Percentiles rank a stretch among this genome's conserved stretches.
Conservation (phyloP, 1,140 invertebrate genomes). For the Wasmannia auropunctata region DNA sequence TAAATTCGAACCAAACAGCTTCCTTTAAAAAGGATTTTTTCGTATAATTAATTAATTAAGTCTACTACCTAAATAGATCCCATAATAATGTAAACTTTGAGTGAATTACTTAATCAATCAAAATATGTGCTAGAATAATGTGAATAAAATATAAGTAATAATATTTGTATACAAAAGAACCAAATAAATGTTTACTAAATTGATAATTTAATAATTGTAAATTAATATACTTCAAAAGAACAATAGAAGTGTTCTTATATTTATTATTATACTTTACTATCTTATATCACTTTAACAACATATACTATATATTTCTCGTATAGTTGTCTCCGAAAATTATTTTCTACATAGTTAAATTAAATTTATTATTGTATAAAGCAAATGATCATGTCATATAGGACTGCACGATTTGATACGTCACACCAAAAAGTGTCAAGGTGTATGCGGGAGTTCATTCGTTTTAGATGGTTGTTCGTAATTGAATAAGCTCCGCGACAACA, state of each 20-base stretch:
- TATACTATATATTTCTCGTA: not conserved
- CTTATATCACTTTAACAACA: not conserved
- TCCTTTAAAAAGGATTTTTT: not conserved
- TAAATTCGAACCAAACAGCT: not conserved
- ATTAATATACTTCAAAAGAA: not conserved
- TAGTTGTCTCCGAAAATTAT: not conserved
- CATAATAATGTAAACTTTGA: slow-evolving; percentile 4
- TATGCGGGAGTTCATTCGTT: slow-evolving; percentile 26
- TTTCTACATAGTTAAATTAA: not conserved
- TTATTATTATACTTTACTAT: not conserved
- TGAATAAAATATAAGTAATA: not conserved
- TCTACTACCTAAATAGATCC: slow-evolving; percentile 1
- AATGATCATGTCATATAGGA: not conserved
- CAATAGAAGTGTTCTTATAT: not conserved
- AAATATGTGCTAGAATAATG: not conserved
- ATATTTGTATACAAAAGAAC: not conserved
- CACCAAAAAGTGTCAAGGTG: slow-evolving; percentile 13
- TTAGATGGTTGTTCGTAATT: slow-evolving; percentile 67
- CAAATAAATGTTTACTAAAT: not conserved
- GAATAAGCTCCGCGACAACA: slow-evolving; percentile 76
- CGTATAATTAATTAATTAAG: not conserved
- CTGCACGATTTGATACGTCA: not conserved
- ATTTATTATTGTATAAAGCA: not conserved
- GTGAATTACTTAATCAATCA: not conserved
- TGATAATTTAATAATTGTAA: not conserved